Conservation (phyloP, 1,140 invertebrate species). For the Musca domestica region DNA sequence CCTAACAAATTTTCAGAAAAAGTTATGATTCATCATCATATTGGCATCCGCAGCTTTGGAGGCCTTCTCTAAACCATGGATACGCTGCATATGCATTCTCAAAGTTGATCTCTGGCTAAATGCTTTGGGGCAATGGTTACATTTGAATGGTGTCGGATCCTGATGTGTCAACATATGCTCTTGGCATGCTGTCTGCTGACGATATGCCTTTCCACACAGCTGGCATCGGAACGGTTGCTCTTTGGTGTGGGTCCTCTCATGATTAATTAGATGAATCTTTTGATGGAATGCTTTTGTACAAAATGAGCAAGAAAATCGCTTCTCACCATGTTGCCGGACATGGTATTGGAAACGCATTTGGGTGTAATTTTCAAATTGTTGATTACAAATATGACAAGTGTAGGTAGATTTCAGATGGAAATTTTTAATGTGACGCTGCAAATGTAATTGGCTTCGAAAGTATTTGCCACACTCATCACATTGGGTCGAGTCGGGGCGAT, state of each 20-base stretch:
- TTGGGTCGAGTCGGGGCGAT: conserved; percentile 22
- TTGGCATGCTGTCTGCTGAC: conserved; percentile 26
- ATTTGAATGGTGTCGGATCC: conserved; percentile 27
- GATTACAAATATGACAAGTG: conserved; percentile 27
- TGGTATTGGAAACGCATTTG: conserved; percentile 28
- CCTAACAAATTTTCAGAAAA: neutral
- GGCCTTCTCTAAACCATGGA: neutral
- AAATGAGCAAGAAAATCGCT: conserved; percentile 23
- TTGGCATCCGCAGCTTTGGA: neutral
- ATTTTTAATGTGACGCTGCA: conserved; percentile 25
- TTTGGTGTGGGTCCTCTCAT: conserved; percentile 26
- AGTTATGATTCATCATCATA: neutral
- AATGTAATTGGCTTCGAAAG: conserved; percentile 28
- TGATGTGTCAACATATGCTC: conserved; percentile 27
- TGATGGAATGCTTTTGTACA: conserved; percentile 28
- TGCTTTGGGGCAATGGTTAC: conserved; percentile 14
- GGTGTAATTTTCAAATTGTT: conserved; percentile 26
- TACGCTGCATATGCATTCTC: conserved; percentile 15
- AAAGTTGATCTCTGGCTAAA: conserved; percentile 25
- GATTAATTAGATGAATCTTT: conserved; percentile 29
- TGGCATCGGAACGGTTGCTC: conserved; percentile 28
- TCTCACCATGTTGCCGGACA: conserved; percentile 26
- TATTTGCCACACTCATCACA: conserved; percentile 24
- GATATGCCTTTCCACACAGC: conserved; percentile 27
- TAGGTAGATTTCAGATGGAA: conserved; percentile 26